Base-by-base conservation (phyloP, 92 coral and sea anemone genomes). In the Paramuricea clavata region DNA sequence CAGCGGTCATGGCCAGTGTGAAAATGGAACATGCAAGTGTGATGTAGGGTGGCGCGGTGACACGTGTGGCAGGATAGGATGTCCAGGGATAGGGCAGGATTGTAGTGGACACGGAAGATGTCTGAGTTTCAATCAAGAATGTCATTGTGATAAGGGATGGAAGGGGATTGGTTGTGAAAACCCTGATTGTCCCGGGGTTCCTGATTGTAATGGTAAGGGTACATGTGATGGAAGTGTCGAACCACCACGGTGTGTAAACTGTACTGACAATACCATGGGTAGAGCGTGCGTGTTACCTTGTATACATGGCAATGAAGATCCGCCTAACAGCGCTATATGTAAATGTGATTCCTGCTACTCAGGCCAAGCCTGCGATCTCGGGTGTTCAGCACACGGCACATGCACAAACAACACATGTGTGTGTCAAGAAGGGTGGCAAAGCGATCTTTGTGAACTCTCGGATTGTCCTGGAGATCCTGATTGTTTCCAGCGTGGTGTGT, bases 401-500 rank as follows among this genome's bases (percentile, higher is more conserved):
- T 96, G 99, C 49, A 61, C 50, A 34, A 87, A 89, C 28, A 86
- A 75, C 39, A 86, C 9, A 21, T 96, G 99, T 71, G 28, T 42
- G 26, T 96, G 99, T 70, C 68, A 89, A 12, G 33, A 65, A 27
- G 99, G 99, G 25, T 89, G 98, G 93, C 92, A 90, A 85, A 98
- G 99, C 12, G 83, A 88, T 22, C 77, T 79, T 27, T 96, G 99
- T 60, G 92, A 96, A 57, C 50, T 76, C 44, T 49, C 89, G 31
- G 88, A 96, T 89, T 96, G 99, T 72, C 99, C 99, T 23, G 99
- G 99, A 25, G 95, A 96, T 65, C 99, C 99, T 7, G 99, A 96
- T 81, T 96, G 99, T 67, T 92, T 88, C 52, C 89, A 87, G 34
- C 95, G 94, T 25, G 99, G 99, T 12, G 98, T 93, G 23, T 96